These are phyloP conservation scores for Biston stratarius DNA, from an alignment of 2,888 invertebrate genomes.

Conservation along the genomic window DNA sequence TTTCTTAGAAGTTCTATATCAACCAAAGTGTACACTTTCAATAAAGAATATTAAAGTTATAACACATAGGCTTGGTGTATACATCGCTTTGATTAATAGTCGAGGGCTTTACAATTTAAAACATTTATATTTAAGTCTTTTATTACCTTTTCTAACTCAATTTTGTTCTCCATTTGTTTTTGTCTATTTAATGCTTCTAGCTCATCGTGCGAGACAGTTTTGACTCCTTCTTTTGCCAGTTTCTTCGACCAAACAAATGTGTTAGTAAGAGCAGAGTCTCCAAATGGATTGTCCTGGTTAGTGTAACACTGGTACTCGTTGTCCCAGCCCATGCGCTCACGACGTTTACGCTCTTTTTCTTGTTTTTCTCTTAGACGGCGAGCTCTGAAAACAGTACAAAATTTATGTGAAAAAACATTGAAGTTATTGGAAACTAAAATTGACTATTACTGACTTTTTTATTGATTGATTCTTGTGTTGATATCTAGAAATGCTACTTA, in stretches of 20 bases:
- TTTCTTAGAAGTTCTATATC: no score
- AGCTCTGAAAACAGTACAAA: slow-evolving; percentile 55
- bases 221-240: slow-evolving; percentile 96
- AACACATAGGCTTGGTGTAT: no score
- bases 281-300: slow-evolving; percentile 99
- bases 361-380: slow-evolving; percentile 96
- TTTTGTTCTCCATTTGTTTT: slow-evolving; percentile 96
- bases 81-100: no score
- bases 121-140: no score
- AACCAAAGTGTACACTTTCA: no score
- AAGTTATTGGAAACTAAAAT: no score
- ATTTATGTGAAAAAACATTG: neutral
- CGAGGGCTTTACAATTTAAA: no score
- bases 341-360: slow-evolving; percentile 94
- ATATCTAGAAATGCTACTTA: neutral
- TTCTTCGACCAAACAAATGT: slow-evolving; percentile 99
- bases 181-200: slow-evolving; percentile 93
- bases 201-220: slow-evolving; percentile 91
- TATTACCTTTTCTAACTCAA: slow-evolving; percentile 94
- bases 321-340: slow-evolving; percentile 99
- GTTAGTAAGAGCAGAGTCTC: slow-evolving; percentile 97
- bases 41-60: no score
- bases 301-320: slow-evolving; percentile 98
- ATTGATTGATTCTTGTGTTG: no score
- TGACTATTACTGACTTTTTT: no score